These are phyloP conservation scores for Yponomeuta cagnagella DNA, from an alignment of 2,888 invertebrate species.

Conservation along the genomic window DNA sequence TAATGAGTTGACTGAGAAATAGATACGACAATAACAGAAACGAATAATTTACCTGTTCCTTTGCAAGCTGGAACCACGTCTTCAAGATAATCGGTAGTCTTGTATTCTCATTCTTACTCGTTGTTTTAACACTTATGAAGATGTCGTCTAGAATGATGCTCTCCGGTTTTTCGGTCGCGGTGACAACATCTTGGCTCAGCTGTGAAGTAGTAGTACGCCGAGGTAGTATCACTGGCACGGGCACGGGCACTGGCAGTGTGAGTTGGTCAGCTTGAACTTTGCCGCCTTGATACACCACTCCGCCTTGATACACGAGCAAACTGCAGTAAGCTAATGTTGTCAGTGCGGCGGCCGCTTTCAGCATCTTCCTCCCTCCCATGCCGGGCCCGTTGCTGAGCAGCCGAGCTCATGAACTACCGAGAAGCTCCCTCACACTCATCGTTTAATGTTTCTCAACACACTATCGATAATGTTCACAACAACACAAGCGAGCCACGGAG, in stretches of 20 bases:
- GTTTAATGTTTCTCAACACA: conserved; percentile 60
- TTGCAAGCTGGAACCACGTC: conserved; percentile 97
- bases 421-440: conserved; percentile 62
- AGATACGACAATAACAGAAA: conserved; percentile 20
- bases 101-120: conserved; percentile 88
- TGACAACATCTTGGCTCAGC: not conserved
- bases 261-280: conserved; percentile 24
- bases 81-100: conserved; percentile 91
- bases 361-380: conserved; percentile 65
- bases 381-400: conserved; percentile 57
- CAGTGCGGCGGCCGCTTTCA: conserved; percentile 69
- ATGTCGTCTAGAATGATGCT: conserved; percentile 88
- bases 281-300: conserved; percentile 31
- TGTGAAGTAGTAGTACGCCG: not conserved
- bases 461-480: conserved; percentile 30
- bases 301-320: conserved; percentile 77
- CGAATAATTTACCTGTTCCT: conserved; percentile 85
- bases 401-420: conserved; percentile 36
- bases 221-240: conserved; percentile 39
- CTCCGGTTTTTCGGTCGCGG: conserved; percentile 26
- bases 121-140: conserved; percentile 97
- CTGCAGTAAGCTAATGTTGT: conserved; percentile 77
- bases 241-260: conserved; percentile 61
- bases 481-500: conserved; percentile 35
- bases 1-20: not conserved